Base-by-base conservation (phyloP, 2,113 vertebrate species). In the Rhinoderma darwinii region DNA sequence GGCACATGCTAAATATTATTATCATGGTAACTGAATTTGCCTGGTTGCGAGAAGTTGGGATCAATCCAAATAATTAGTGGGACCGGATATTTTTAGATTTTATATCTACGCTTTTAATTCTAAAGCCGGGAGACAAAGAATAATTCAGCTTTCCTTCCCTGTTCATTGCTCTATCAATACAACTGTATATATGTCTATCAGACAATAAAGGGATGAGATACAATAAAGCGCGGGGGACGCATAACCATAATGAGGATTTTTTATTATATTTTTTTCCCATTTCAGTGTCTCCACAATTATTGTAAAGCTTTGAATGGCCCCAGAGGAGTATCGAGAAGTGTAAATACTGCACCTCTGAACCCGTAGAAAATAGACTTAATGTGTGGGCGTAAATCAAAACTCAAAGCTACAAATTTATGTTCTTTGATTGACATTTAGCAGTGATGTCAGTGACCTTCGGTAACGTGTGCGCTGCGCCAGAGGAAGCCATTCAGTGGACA, bases 361-460 rank as follows among this genome's bases (percentile, higher is more conserved):
- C 27, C 22, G 1, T 0, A 56, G 75, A 30, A 30, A 47, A 68
- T 27, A 44, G 25, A n/a, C 47, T 2, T 22, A 37, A 54, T 20
- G 43, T 70, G 81, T 83, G 11, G 56, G 79, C n/a, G 56, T 82
- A 37, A 10, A 81, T 51, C 30, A 56, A 35, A 66, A 27, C 39
- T 5, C n/a, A 68, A 68, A 63, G n/a, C 20, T 20, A 44, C 63
- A 44, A 68, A 50, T 47, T 15, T 50, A 15, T 83, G n/a, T 51
- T 10, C 4, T 39, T 1, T 5, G 20, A 59, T 15, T 39, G 77
- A 37, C 50, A 41, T 20, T 83, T 70, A 37, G 1, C 66, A 70
- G 35, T 7, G 15, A 30, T 20, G 25, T 10, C 0, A 17, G 27
- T 30, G 39, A 82, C 80, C 41, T 35, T 35, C 8, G 1, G 61